phyloP scores from a whole-genome alignment of 2,888 invertebrate genomes.

The Drosophila robusta region DNA sequence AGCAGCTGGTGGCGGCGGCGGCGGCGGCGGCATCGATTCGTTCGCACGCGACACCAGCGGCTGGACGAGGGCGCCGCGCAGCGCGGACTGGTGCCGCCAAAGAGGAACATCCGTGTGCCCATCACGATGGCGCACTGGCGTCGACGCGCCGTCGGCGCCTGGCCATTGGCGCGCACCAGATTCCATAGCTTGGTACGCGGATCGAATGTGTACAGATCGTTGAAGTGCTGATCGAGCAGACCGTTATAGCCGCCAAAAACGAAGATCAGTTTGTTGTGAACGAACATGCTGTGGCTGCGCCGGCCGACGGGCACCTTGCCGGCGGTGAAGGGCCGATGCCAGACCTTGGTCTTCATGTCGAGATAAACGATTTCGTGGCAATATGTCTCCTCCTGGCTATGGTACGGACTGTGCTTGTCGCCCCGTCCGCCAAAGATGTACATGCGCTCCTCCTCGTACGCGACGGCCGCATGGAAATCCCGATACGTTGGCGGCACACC shows the following conservation, averaged over 20 bases:
- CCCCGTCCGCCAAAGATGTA: conserved; percentile 96
- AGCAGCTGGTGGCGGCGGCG: neutral
- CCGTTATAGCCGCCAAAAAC: conserved; percentile 97
- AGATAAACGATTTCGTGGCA: conserved; percentile 91
- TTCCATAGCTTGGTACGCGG: conserved; percentile 88
- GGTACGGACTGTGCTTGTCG: conserved; percentile 88
- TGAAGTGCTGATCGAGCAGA: conserved; percentile 90
- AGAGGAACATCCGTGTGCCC: conserved; percentile 91
- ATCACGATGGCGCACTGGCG: conserved; percentile 93
- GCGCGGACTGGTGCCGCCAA: conserved; percentile 95
- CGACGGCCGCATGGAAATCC: conserved; percentile 95
- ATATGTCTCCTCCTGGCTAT: conserved; percentile 90
- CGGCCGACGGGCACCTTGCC: conserved; percentile 92
- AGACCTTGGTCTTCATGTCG: conserved; percentile 89
- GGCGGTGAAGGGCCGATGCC: conserved; percentile 88
- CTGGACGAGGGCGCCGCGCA: conserved; percentile 1
- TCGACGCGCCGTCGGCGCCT: conserved; percentile 88
- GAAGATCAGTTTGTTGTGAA: conserved; percentile 91
- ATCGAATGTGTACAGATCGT: conserved; percentile 92
- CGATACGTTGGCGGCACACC: conserved; percentile 90
- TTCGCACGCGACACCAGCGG: conserved; percentile 1
- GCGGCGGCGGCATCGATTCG: conserved; percentile 12
- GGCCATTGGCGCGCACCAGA: conserved; percentile 87
- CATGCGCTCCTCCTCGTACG: conserved; percentile 90
- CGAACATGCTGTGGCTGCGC: conserved; percentile 96